Evolutionary conservation across 1,140 invertebrate genomes (phyloP).

Genomic region (Eumaeus atala): DNA sequence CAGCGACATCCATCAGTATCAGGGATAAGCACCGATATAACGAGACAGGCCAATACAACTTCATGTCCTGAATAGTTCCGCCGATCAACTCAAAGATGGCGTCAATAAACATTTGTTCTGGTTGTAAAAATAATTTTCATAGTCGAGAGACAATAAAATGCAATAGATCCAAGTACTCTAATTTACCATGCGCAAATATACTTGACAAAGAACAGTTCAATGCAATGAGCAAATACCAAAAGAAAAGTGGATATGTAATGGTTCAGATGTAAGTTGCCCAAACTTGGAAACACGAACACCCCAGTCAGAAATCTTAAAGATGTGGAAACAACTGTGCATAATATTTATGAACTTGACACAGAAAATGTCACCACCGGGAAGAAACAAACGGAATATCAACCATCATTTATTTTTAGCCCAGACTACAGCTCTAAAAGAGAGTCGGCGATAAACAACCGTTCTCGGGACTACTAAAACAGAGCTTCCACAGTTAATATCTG

Average conservation of each 20-base stretch:
- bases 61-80: no score
- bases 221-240: neutral
- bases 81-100: neutral
- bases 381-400: neutral
- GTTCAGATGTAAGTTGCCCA: neutral
- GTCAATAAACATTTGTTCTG: neutral
- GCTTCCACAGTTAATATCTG: neutral
- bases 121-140: neutral
- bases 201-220: neutral
- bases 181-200: conserved; percentile 1
- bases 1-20: no score
- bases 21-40: no score
- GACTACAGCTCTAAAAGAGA: neutral
- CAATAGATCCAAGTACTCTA: neutral
- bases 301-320: neutral
- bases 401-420: neutral
- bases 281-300: neutral
- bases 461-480: neutral
- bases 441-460: no score
- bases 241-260: no score
- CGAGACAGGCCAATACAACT: no score
- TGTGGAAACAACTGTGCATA: neutral
- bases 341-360: neutral
- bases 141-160: neutral
- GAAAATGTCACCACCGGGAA: neutral